A percentile compares a stretch with the other conserved stretches of the same genome.
These are phyloP conservation scores for Solenodon paradoxus DNA, from an alignment of 2,113 vertebrate genomes.

Conservation along the genomic window DNA sequence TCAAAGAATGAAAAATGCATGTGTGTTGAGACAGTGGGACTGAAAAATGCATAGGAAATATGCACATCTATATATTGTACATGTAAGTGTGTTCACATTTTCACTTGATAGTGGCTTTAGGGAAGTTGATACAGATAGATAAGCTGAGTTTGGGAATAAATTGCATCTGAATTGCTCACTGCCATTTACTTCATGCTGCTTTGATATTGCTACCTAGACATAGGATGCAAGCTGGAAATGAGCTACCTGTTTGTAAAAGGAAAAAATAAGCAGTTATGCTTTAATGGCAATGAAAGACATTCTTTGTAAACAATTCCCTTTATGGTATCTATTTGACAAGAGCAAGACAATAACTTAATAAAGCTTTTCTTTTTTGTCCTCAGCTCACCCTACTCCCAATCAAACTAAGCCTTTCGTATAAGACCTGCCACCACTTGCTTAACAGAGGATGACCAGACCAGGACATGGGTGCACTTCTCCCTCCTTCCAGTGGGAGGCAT, in stretches of 20 bases:
- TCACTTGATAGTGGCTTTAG: background rate
- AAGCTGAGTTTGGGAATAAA: conserved; percentile 10
- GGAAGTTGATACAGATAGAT: background rate
- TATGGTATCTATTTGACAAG: background rate
- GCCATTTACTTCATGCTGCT: background rate
- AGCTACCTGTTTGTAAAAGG: background rate
- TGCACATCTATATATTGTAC: background rate
- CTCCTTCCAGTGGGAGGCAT: conserved; percentile 23
- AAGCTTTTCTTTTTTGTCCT: background rate
- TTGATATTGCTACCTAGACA: background rate
- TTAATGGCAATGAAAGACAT: background rate
- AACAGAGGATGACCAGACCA: background rate
- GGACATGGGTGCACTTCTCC: background rate
- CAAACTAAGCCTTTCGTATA: background rate
- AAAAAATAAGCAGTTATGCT: background rate
- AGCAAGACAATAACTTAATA: background rate
- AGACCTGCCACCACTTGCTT: background rate
- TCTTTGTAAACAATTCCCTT: background rate
- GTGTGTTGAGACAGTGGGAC: background rate
- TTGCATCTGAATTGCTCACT: background rate
- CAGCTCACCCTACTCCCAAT: background rate
- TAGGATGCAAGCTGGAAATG: background rate
- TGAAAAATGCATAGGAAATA: too few relatives aligned
- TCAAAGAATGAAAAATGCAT: background rate
- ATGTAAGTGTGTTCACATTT: background rate